phyloP scores from a whole-genome alignment of 2,113 vertebrate species.

The Raja brachyura region DNA sequence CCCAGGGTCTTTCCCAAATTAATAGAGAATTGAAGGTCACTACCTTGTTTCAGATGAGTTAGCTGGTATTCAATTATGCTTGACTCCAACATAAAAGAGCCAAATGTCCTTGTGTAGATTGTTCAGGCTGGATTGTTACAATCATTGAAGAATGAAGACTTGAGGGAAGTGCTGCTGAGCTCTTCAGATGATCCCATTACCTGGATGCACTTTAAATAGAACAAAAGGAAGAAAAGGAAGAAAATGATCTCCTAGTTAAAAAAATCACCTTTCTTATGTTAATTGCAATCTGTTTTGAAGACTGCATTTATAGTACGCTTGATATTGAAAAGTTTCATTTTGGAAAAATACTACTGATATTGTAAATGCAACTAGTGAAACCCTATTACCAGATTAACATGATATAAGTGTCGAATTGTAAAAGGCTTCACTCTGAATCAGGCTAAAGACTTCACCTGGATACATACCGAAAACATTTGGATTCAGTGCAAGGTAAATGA shows the following conservation, averaged over 20 bases:
- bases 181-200: background rate
- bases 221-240: background rate
- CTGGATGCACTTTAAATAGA: background rate
- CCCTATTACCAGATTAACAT: background rate
- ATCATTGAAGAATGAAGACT: background rate
- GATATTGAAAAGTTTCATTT: background rate
- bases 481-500: background rate
- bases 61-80: background rate
- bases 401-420: background rate
- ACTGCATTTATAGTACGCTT: background rate
- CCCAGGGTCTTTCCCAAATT: background rate
- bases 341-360: background rate
- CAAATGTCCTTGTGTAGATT: background rate
- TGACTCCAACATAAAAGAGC: background rate
- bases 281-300: background rate
- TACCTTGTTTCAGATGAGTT: background rate
- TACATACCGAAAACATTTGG: background rate
- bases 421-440: background rate
- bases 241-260: background rate
- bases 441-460: background rate
- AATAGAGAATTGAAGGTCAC: background rate
- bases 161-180: background rate
- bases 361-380: background rate
- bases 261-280: background rate
- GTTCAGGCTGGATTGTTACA: background rate